A percentile compares a stretch with the other conserved stretches of the same genome.
These are phyloP conservation scores for Prionchulus punctatus DNA, from an alignment of 2,888 invertebrate genomes.

Conservation along the genomic window DNA sequence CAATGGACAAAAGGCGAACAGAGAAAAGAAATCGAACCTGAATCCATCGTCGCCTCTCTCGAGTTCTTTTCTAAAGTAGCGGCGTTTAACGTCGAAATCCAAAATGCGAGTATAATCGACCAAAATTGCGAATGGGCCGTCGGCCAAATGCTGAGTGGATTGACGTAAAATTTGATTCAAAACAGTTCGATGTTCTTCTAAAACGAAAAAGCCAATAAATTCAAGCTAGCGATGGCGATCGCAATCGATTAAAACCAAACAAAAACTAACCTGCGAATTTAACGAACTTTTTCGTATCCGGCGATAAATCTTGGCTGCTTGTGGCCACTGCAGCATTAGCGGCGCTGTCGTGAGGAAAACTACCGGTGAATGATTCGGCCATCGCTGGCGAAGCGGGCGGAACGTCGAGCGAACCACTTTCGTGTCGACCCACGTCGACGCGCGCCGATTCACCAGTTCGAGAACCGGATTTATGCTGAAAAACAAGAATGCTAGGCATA, in stretches of 20 bases:
- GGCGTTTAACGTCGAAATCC: constrained; percentile 73
- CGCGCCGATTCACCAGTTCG: too few relatives aligned
- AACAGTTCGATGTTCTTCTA: constrained; percentile 67
- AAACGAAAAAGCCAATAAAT: constrained; percentile 15
- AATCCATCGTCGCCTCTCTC: constrained; percentile 63
- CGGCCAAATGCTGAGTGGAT: constrained; percentile 34
- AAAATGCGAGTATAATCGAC: constrained; percentile 70
- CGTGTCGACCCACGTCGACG: too few relatives aligned
- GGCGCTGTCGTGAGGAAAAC: constrained; percentile 13
- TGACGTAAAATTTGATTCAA: constrained; percentile 73
- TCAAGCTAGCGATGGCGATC: background rate
- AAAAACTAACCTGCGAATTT: constrained; percentile 51
- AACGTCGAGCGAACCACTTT: too few relatives aligned
- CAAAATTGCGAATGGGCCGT: constrained; percentile 69
- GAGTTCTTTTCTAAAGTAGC: constrained; percentile 69
- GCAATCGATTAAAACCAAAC: background rate
- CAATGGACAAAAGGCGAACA: background rate
- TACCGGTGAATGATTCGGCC: constrained; percentile 10
- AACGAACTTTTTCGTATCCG: constrained; percentile 58
- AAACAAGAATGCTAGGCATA: too few relatives aligned
- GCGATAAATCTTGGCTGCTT: constrained; percentile 32
- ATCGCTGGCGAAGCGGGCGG: background rate
- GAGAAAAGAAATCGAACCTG: constrained; percentile 28
- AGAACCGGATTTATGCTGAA: too few relatives aligned
- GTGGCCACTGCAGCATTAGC: background rate